These are phyloP conservation scores for Eulemur coronatus DNA, from an alignment of 2,797 vertebrate genomes.

Conservation along the genomic window DNA sequence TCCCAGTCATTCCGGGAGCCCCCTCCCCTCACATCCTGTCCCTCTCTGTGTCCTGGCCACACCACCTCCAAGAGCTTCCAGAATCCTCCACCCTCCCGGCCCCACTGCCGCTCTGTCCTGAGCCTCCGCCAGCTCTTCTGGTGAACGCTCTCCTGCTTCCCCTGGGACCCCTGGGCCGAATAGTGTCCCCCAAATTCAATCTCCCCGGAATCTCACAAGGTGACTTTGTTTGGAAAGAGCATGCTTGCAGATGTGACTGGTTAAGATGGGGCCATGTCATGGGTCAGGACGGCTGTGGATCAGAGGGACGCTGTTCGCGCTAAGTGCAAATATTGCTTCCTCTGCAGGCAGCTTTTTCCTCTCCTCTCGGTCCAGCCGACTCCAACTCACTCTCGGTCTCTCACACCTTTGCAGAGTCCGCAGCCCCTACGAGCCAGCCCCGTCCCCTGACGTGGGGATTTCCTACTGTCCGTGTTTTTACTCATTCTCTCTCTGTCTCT, in stretches of 20 bases:
- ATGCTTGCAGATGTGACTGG: neutral
- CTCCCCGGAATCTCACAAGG: neutral
- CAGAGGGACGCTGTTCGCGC: no score
- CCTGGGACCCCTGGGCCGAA: neutral
- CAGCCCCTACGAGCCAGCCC: neutral
- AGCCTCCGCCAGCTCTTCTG: neutral
- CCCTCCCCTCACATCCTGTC: no score
- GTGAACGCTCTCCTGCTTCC: neutral
- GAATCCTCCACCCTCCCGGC: no score
- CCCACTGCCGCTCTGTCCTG: neutral
- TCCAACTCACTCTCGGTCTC: neutral
- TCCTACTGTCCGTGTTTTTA: fast-evolving
- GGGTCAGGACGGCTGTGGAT: no score
- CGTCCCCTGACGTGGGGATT: fast-evolving
- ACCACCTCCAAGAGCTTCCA: fast-evolving
- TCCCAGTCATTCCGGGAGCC: neutral
- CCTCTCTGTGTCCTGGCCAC: fast-evolving
- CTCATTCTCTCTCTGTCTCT: neutral
- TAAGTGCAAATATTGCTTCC: no score
- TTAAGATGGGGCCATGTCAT: no score
- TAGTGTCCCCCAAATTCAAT: neutral
- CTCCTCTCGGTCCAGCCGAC: neutral
- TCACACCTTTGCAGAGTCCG: fast-evolving
- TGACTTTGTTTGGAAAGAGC: neutral
- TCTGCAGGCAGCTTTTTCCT: neutral